Evolutionary conservation across 2,888 invertebrate species (phyloP).

Genomic region (Conus canariensis): DNA sequence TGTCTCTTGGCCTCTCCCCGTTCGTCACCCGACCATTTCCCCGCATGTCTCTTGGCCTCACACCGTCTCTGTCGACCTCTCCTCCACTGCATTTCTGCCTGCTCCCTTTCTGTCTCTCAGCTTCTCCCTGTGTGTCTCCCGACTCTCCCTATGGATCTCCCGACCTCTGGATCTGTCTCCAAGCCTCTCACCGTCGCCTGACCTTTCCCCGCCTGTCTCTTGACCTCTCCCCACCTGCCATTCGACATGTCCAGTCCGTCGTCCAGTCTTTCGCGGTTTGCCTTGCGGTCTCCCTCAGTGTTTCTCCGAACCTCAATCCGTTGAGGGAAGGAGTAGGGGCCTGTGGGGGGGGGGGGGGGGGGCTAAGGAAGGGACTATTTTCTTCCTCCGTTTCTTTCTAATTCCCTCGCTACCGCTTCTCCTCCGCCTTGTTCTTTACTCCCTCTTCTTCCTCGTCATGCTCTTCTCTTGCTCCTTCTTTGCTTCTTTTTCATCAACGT

Average conservation of each 20-base stretch:
- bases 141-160: neutral
- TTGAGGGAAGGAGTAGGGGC: no score
- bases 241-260: no score
- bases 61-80: neutral
- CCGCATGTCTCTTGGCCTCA: neutral
- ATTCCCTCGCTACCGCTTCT: neutral
- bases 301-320: neutral
- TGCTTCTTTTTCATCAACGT: no score
- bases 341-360: no score
- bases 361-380: neutral
- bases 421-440: neutral
- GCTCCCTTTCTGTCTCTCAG: no score
- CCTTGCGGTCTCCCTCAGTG: no score
- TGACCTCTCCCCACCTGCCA: neutral
- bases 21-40: no score
- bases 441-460: neutral
- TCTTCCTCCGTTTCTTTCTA: neutral
- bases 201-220: neutral
- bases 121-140: neutral
- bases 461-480: no score
- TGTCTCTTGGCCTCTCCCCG: neutral
- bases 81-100: no score
- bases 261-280: no score
- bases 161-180: neutral
- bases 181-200: neutral